A percentile compares a stretch with the other conserved stretches of the same genome.
Conservation (phyloP, 2,888 invertebrate genomes). For the Pharmacophagus antenor region DNA sequence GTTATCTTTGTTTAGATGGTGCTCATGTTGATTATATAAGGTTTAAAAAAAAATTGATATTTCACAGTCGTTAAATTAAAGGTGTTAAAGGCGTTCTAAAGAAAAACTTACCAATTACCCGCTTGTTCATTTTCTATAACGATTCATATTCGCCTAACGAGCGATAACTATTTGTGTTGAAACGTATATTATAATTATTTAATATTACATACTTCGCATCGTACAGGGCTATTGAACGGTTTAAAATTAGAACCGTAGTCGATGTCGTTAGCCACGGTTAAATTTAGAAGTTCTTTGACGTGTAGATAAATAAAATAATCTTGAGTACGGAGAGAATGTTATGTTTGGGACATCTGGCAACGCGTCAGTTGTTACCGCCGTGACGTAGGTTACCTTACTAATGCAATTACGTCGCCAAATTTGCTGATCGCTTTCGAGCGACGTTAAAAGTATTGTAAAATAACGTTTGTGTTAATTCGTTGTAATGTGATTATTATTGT, state of each 20-base stretch:
- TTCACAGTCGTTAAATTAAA: background rate
- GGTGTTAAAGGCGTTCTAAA: conserved; percentile 30
- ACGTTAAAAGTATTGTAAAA: background rate
- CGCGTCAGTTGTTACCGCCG: conserved; percentile 34
- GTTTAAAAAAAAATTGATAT: background rate
- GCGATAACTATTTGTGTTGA: background rate
- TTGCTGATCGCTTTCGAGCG: too few relatives aligned
- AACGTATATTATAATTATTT: background rate
- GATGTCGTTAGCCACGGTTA: conserved; percentile 42
- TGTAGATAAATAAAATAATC: conserved; percentile 51
- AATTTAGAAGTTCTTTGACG: conserved; percentile 51
- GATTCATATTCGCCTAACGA: background rate
- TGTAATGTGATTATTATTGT: background rate
- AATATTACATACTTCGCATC: conserved; percentile 10
- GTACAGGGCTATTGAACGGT: background rate
- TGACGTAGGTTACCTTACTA: conserved; percentile 48
- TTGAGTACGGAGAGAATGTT: conserved; percentile 44
- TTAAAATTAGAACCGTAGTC: conserved; percentile 25
- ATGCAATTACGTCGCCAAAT: conserved; percentile 17
- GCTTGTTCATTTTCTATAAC: background rate
- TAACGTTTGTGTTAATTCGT: background rate
- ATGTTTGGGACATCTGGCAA: conserved; percentile 59
- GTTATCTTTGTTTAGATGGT: conserved; percentile 48
- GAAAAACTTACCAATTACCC: conserved; percentile 5
- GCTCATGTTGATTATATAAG: conserved; percentile 49